Evolutionary conservation across 2,113 vertebrate species (phyloP).

Genomic region (Pleuronectes platessa): DNA sequence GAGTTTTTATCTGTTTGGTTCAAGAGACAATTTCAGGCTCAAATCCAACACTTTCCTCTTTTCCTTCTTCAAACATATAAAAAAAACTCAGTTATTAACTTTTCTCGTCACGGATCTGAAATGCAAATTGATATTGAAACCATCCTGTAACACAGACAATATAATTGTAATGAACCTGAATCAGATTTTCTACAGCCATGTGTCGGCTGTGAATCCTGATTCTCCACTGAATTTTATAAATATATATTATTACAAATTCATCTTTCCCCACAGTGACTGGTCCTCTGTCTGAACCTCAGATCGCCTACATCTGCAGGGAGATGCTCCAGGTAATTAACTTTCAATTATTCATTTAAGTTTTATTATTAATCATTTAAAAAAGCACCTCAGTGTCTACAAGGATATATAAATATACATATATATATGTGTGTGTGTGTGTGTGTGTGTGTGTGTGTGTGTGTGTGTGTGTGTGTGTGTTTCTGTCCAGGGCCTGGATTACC

Average conservation of each 20-base stretch:
- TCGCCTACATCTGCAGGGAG: constrained; percentile 90
- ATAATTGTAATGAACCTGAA: too few species aligned
- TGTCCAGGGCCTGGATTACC: constrained; percentile 89
- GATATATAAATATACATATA: too few species aligned
- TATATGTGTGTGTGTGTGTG: constrained; percentile 31
- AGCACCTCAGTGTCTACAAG: neutral
- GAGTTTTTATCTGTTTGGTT: neutral
- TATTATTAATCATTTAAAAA: neutral
- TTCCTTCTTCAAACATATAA: too few species aligned
- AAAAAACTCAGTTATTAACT: too few species aligned
- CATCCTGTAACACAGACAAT: too few species aligned
- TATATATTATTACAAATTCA: neutral
- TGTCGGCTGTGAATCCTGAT: too few species aligned
- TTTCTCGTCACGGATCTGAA: too few species aligned
- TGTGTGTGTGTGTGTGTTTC: constrained; percentile 20
- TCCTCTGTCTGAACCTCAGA: constrained; percentile 88
- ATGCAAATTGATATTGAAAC: too few species aligned
- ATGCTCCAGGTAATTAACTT: constrained; percentile 85
- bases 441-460: constrained; percentile 31
- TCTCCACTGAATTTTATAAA: too few species aligned
- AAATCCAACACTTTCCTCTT: too few species aligned
- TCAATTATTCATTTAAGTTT: neutral
- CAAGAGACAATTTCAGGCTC: too few species aligned
- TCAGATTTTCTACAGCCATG: too few species aligned
- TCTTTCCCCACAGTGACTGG: constrained; percentile 83